Conservation (phyloP, 2,113 vertebrate species). For the Euleptes europaea region DNA sequence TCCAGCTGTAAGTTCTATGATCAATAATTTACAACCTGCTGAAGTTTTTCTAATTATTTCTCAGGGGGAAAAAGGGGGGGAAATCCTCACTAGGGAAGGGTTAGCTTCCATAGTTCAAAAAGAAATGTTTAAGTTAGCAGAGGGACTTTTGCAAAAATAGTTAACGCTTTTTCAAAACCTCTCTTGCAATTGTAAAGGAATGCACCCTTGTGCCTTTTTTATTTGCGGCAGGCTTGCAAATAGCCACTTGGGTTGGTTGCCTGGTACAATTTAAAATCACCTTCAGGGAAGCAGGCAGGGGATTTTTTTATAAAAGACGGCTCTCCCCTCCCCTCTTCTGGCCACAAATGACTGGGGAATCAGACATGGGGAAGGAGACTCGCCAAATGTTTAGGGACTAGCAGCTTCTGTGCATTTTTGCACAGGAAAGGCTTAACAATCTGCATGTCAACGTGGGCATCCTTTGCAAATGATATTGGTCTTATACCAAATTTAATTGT, state of each 20-base stretch:
- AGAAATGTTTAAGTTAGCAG: neutral
- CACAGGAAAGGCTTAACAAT: neutral
- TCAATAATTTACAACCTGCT: slow-evolving; percentile 69
- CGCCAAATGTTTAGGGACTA: neutral
- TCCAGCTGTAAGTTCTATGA: slow-evolving; percentile 66
- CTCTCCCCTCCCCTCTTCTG: neutral
- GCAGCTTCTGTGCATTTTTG: neutral
- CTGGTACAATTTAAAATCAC: neutral
- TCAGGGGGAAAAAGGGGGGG: slow-evolving; percentile 21
- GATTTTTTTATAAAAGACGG: too few relatives aligned
- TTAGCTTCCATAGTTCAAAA: slow-evolving; percentile 50
- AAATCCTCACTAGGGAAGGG: slow-evolving; percentile 52
- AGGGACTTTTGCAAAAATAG: slow-evolving; percentile 14
- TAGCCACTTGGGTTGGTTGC: neutral
- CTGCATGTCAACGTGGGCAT: too few relatives aligned
- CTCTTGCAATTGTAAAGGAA: neutral
- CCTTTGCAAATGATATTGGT: neutral
- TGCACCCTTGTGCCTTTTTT: neutral
- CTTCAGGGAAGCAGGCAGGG: neutral
- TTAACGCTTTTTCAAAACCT: neutral
- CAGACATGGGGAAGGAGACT: too few relatives aligned
- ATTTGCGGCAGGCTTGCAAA: neutral
- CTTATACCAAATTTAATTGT: neutral
- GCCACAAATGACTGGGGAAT: neutral
- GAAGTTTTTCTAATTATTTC: slow-evolving; percentile 59